phyloP scores from a whole-genome alignment of 2,113 vertebrate genomes.

The Lagopus muta region DNA sequence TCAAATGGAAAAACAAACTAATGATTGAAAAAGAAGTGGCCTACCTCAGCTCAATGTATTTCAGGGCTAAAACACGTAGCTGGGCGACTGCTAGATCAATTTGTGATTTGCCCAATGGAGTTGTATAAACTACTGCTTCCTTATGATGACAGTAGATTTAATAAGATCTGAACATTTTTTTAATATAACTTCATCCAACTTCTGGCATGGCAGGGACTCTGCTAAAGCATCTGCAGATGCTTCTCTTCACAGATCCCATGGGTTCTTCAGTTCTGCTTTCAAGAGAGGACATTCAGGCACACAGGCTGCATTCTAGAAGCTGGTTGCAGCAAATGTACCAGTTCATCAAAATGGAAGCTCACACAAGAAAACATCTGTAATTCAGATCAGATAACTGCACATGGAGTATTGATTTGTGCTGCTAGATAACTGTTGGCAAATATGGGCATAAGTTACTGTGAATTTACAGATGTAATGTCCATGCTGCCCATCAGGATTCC shows the following conservation, averaged over 20 bases:
- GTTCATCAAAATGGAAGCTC: not conserved
- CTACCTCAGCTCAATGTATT: rapidly evolving
- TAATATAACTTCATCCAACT: not conserved
- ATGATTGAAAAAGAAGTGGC: not conserved
- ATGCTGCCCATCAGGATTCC: not conserved
- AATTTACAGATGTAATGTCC: not conserved
- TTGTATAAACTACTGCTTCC: not conserved
- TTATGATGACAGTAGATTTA: not conserved
- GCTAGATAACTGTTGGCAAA: not conserved
- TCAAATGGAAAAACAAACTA: not conserved
- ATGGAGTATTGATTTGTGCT: not conserved
- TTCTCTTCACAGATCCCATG: rapidly evolving
- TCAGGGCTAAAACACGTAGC: not conserved
- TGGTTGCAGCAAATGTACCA: not conserved
- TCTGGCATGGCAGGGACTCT: not conserved
- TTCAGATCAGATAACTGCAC: not conserved
- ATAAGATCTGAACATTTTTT: not conserved
- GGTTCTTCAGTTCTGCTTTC: not conserved
- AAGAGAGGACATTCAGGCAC: not conserved
- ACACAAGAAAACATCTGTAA: not conserved
- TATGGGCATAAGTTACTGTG: not conserved
- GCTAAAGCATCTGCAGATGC: not conserved
- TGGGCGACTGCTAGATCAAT: not conserved
- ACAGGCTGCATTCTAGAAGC: not conserved
- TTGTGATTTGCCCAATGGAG: not conserved